Percentiles rank a stretch among this genome's conserved stretches.
Evolutionary conservation across 2,888 invertebrate species (phyloP).

Genomic region (Hydraecia micacea): DNA sequence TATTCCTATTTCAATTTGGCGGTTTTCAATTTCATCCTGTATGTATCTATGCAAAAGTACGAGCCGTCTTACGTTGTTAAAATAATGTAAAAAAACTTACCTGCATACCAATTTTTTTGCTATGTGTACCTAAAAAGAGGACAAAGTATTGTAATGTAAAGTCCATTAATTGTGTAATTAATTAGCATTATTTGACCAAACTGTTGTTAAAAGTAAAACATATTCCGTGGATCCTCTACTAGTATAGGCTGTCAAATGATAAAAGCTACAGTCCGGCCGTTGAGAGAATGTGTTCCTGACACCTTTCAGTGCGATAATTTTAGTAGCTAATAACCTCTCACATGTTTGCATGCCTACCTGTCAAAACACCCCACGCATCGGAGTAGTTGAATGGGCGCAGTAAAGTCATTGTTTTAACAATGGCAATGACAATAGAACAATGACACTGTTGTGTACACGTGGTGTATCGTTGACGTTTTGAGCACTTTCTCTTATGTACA

Average conservation of each 20-base stretch:
- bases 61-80: no score
- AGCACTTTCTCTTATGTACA: no score
- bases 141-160: constrained; percentile 18
- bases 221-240: constrained; percentile 3
- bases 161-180: constrained; percentile 26
- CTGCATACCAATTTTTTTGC: constrained; percentile 9
- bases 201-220: constrained; percentile 35
- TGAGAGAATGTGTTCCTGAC: background rate
- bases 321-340: background rate
- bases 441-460: no score
- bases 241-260: background rate
- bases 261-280: background rate
- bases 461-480: no score
- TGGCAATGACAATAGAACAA: no score
- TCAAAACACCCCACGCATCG: no score
- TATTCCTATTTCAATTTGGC: no score
- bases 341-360: no score
- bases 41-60: constrained; percentile 18
- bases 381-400: no score
- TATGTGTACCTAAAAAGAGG: background rate
- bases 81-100: background rate
- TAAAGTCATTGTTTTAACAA: no score
- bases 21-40: no score
- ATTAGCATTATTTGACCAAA: constrained; percentile 54
- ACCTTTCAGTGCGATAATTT: background rate